A percentile compares a stretch with the other conserved stretches of the same genome.
These are phyloP conservation scores for Gonatopus flavifemur DNA, from an alignment of 1,140 invertebrate genomes.

Conservation along the genomic window DNA sequence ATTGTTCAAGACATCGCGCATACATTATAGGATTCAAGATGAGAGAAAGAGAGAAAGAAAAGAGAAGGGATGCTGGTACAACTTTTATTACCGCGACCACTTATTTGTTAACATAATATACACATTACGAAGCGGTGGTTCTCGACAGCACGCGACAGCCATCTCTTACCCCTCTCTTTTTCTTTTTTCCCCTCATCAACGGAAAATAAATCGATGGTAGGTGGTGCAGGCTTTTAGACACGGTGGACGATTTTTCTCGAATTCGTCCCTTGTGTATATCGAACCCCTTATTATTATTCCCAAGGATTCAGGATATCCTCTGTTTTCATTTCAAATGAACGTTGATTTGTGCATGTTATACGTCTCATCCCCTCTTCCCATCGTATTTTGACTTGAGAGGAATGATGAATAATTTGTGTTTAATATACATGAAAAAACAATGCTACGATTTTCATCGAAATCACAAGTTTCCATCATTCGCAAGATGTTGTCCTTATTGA, in stretches of 20 bases:
- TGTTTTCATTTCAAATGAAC: no score
- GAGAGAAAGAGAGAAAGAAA: not conserved
- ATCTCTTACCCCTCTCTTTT: not conserved
- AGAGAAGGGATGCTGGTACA: slow-evolving; percentile 9
- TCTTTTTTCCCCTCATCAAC: not conserved
- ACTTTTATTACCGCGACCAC: slow-evolving; percentile 51
- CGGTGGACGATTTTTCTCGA: slow-evolving; percentile 41
- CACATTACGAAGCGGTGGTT: slow-evolving; percentile 42
- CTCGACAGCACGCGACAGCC: slow-evolving; percentile 26
- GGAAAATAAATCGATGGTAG: slow-evolving; percentile 1
- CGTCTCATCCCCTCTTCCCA: no score
- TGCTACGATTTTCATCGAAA: no score
- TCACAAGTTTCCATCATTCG: no score
- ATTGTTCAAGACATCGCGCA: slow-evolving; percentile 52
- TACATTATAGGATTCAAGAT: slow-evolving; percentile 37
- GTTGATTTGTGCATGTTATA: no score
- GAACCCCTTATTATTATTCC: not conserved
- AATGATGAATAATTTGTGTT: no score
- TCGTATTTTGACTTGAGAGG: no score
- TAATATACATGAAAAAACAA: no score
- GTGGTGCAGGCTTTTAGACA: slow-evolving; percentile 42
- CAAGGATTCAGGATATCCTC: no score
- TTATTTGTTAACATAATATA: slow-evolving; percentile 58
- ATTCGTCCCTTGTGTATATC: slow-evolving; percentile 1
- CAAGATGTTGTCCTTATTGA: no score